Evolutionary conservation across 2,113 vertebrate genomes (phyloP), one percentile per base, ranked within the genome.

Genomic region (Archocentrus centrarchus): DNA sequence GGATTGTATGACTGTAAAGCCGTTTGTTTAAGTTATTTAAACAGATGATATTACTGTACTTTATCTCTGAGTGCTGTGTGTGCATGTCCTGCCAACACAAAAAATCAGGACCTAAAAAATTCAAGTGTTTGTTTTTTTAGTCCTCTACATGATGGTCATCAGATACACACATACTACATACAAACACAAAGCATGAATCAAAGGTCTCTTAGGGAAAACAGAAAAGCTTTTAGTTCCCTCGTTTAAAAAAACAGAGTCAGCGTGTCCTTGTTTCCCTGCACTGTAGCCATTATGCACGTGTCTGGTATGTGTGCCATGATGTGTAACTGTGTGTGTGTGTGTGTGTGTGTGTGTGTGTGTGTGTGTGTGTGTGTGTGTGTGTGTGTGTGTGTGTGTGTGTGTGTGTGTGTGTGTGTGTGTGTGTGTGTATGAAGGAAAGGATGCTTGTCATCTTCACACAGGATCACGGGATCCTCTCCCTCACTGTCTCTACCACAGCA

Each of bases 401-500:
- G 78, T n/a, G 80, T 7, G 63, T 10, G 64, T 80, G 57, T 86
- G 59, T 39, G 79, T 22, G 78, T 7, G 61, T 5, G 66, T 77
- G 44, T 86, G 59, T 35, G 79, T 20, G 80, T 5, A 59, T 13
- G 11, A 32, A 57, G 59, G 77, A 60, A 81, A 18, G 66, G 75
- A 82, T 76, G 78, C 75, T 35, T 88, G 82, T 93, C 92, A 81
- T 89, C 83, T 81, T 61, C 57, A 39, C 79, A 85, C 75, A 66
- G 75, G 84, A 92, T 91, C 86, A 92, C 63, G 24, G 85, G 82
- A 92, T 77, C 78, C 82, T 87, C 85, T 89, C 59, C 75, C 81
- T 81, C 62, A 59, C 70, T 80, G 57, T 83, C 59, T 86, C 82
- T 59, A 62, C 59, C 6, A 6, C 80, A 79, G 91, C 93, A 91